A percentile compares a stretch with the other conserved stretches of the same genome.
Conservation (phyloP, 2,797 vertebrate genomes). For the Gymnoscopelus braueri region DNA sequence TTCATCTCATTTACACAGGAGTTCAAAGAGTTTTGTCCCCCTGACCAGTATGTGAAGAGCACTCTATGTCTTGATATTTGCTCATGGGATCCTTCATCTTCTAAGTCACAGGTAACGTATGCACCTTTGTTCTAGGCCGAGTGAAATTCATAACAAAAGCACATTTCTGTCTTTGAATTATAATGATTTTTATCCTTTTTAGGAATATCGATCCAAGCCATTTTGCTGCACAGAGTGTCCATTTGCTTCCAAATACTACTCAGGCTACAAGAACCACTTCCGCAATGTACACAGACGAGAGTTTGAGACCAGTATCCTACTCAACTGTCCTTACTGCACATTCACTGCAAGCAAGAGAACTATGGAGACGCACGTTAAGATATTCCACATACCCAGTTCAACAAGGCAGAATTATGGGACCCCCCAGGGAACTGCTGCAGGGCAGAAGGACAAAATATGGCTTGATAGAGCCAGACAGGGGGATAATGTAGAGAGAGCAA, state of each 20-base stretch:
- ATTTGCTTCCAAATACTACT: slow-evolving; percentile 99
- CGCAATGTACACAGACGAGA: slow-evolving; percentile 96
- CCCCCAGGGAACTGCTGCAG: slow-evolving; percentile 74
- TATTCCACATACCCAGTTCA: slow-evolving; percentile 93
- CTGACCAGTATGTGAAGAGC: slow-evolving; percentile 93
- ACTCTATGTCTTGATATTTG: slow-evolving; percentile 92
- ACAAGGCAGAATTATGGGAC: slow-evolving; percentile 73
- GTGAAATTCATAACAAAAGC: not conserved
- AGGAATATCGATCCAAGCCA: slow-evolving; percentile 98
- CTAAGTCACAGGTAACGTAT: slow-evolving; percentile 93
- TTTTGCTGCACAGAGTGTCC: slow-evolving; percentile 98
- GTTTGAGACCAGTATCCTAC: slow-evolving; percentile 94
- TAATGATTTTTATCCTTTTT: slow-evolving; percentile 47
- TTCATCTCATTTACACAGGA: slow-evolving; percentile 78
- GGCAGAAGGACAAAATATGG: slow-evolving; percentile 87
- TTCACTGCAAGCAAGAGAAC: slow-evolving; percentile 96
- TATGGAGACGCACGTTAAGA: slow-evolving; percentile 97
- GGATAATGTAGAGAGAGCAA: slow-evolving; percentile 90
- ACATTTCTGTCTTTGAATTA: slow-evolving; percentile 4
- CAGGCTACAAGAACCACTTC: slow-evolving; percentile 99
- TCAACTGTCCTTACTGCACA: slow-evolving; percentile 97
- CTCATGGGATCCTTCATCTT: slow-evolving; percentile 93
- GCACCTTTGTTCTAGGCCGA: not conserved
- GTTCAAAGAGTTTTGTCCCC: slow-evolving; percentile 95
- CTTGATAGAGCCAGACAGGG: slow-evolving; percentile 87